Evolutionary conservation across 1,140 invertebrate species (phyloP).

Genomic region (Harpegnathos saltator): DNA sequence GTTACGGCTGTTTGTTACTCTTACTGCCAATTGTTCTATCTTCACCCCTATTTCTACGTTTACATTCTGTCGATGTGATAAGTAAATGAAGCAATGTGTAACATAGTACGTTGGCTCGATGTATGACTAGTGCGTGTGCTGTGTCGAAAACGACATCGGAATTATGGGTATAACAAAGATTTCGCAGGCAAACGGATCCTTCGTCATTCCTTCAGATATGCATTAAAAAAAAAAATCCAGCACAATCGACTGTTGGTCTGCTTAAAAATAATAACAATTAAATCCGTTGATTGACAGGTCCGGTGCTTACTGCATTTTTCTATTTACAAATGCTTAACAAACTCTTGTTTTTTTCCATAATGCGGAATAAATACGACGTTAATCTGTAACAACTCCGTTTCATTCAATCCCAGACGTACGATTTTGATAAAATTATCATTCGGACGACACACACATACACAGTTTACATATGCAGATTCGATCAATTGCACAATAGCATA

Average conservation of each 20-base stretch:
- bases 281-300: background rate
- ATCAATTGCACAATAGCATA: too few relatives aligned
- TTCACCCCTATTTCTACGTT: background rate
- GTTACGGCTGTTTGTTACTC: too few relatives aligned
- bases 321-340: slow-evolving; percentile 27
- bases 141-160: slow-evolving; percentile 14
- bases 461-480: too few relatives aligned
- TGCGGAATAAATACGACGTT: background rate
- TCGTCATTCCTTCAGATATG: slow-evolving; percentile 6
- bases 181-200: background rate
- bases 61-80: slow-evolving; percentile 11
- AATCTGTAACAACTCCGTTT: background rate
- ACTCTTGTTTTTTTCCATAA: background rate
- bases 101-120: slow-evolving; percentile 10
- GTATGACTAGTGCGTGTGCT: slow-evolving; percentile 38
- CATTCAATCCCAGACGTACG: too few relatives aligned
- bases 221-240: background rate
- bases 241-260: background rate
- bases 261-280: slow-evolving; percentile 8
- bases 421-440: too few relatives aligned
- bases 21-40: background rate
- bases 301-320: slow-evolving; percentile 2
- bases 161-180: background rate
- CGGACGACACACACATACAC: too few relatives aligned
- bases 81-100: background rate